phyloP scores from a whole-genome alignment of 2,888 invertebrate genomes.

The Drosophila mercatorum region DNA sequence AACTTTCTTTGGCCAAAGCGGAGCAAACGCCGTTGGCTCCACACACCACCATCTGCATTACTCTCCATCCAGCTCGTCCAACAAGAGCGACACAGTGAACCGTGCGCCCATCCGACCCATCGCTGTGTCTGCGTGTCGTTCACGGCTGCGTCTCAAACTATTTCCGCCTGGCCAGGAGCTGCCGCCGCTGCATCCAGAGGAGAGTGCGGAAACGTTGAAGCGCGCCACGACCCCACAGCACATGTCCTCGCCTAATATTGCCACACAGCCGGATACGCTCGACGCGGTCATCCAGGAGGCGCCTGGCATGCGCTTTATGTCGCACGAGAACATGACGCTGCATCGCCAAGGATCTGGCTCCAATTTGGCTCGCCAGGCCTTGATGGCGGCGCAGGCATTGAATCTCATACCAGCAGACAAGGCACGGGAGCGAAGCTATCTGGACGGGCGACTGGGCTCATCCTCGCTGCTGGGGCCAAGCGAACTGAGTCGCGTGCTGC shows the following conservation, averaged over 20 bases:
- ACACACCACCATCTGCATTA: slow-evolving; percentile 66
- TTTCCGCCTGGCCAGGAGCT: slow-evolving; percentile 83
- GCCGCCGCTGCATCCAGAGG: slow-evolving; percentile 52
- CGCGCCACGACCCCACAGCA: slow-evolving; percentile 82
- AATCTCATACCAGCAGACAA: slow-evolving; percentile 93
- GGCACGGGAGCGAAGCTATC: slow-evolving; percentile 92
- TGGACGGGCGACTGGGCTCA: slow-evolving; percentile 92
- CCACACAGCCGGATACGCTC: slow-evolving; percentile 70
- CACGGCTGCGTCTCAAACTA: slow-evolving; percentile 83
- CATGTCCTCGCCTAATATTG: slow-evolving; percentile 84
- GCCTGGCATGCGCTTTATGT: slow-evolving; percentile 78
- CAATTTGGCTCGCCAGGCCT: slow-evolving; percentile 88
- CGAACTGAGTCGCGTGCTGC: slow-evolving; percentile 94
- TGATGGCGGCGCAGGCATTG: slow-evolving; percentile 92
- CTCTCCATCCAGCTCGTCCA: slow-evolving; percentile 81
- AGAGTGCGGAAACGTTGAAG: slow-evolving; percentile 62
- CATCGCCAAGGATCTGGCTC: slow-evolving; percentile 74
- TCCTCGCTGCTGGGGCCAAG: slow-evolving; percentile 92
- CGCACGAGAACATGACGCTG: slow-evolving; percentile 83
- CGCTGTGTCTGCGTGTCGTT: slow-evolving; percentile 84
- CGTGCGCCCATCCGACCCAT: slow-evolving; percentile 82
- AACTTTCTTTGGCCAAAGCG: slow-evolving; percentile 67
- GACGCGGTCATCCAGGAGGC: slow-evolving; percentile 57
- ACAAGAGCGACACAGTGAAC: slow-evolving; percentile 73
- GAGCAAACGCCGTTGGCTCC: slow-evolving; percentile 36